phyloP scores from a whole-genome alignment of 2,113 vertebrate genomes.

The Macquaria australasica region DNA sequence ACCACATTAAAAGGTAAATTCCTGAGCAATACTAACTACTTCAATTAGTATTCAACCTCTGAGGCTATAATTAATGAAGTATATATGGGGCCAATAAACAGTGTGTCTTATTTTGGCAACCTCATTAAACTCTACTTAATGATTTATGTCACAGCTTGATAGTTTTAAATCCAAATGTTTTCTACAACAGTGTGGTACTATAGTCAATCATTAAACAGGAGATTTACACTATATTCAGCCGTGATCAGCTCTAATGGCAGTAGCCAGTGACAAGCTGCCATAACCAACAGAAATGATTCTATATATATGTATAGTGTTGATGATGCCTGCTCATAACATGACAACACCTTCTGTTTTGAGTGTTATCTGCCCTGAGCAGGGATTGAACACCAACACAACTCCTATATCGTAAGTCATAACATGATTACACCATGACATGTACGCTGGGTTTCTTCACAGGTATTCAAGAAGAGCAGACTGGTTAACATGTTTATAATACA shows the following conservation, averaged over 20 bases:
- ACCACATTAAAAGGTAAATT: slow-evolving; percentile 64
- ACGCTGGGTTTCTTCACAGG: background rate
- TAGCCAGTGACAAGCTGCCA: background rate
- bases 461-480: background rate
- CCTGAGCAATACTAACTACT: slow-evolving; percentile 40
- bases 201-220: slow-evolving; percentile 4
- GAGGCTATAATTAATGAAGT: slow-evolving; percentile 55
- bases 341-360: background rate
- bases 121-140: slow-evolving; percentile 53
- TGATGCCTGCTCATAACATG: background rate
- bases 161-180: slow-evolving; percentile 42
- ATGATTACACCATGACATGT: background rate
- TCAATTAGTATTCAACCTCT: slow-evolving; percentile 60
- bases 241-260: background rate
- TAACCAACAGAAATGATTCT: background rate
- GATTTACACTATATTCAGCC: background rate
- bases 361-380: too few relatives aligned
- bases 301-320: too few relatives aligned
- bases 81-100: slow-evolving; percentile 47
- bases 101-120: slow-evolving; percentile 55
- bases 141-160: slow-evolving; percentile 50
- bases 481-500: background rate
- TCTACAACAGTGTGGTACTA: background rate
- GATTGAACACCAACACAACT: too few relatives aligned
- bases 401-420: background rate